phyloP scores from a whole-genome alignment of 2,888 invertebrate genomes.

The Tineola bisselliella region DNA sequence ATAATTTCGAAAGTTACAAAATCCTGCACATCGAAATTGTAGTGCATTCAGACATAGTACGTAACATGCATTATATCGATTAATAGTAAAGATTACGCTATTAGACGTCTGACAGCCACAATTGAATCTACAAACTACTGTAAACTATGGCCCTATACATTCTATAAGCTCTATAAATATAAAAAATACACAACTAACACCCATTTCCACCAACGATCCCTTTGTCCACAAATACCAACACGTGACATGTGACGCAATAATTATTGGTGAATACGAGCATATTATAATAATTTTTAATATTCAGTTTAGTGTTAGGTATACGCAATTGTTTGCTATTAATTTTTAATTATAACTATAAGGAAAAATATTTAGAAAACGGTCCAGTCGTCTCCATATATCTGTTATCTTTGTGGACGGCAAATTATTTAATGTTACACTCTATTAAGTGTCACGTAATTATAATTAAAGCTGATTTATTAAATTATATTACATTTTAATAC shows the following conservation, averaged over 20 bases:
- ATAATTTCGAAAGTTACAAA: too few species aligned
- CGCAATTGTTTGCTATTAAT: slow-evolving; percentile 20
- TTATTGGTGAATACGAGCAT: too few species aligned
- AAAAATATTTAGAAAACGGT: slow-evolving; percentile 28
- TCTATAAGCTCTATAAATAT: slow-evolving; percentile 64
- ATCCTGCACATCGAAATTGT: too few species aligned
- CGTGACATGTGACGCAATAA: too few species aligned
- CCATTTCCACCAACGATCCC: too few species aligned
- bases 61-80: too few species aligned
- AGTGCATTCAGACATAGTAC: too few species aligned
- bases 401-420: slow-evolving; percentile 54
- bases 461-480: background rate
- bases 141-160: slow-evolving; percentile 42
- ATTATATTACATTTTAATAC: too few species aligned
- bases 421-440: slow-evolving; percentile 38
- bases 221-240: too few species aligned
- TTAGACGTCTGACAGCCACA: background rate
- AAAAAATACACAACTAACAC: slow-evolving; percentile 35
- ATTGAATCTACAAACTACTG: background rate
- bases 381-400: slow-evolving; percentile 34
- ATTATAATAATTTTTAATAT: background rate
- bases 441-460: background rate
- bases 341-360: background rate
- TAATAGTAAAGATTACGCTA: too few species aligned
- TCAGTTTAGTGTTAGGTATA: slow-evolving; percentile 51